These are phyloP conservation scores for Herpetotheres cachinnans DNA, from an alignment of 2,113 vertebrate species.

Conservation along the genomic window DNA sequence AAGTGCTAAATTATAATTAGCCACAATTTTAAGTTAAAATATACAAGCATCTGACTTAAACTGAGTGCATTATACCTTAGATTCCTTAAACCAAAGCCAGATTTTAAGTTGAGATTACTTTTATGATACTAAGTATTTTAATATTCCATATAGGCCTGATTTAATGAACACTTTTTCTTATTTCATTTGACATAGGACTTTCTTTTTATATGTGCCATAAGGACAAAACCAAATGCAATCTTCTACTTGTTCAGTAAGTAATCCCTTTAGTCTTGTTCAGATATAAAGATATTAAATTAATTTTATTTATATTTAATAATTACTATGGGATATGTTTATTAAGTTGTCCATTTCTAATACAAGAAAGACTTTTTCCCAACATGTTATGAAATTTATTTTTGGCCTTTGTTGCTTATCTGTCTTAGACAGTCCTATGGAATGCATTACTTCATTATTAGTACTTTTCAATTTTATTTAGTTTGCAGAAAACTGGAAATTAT, in stretches of 20 bases:
- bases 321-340: background rate
- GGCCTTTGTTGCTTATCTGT: background rate
- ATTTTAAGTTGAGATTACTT: background rate
- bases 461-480: background rate
- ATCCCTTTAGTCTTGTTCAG: background rate
- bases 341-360: background rate
- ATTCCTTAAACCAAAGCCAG: background rate
- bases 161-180: background rate
- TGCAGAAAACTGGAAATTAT: background rate
- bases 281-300: background rate
- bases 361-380: background rate
- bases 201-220: background rate
- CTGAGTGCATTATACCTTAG: background rate
- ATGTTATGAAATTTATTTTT: background rate
- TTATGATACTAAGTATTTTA: background rate
- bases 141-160: background rate
- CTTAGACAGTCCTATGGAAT: background rate
- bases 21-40: background rate
- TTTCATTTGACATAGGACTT: background rate
- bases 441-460: background rate
- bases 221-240: background rate
- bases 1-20: background rate
- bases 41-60: background rate
- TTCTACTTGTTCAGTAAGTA: background rate
- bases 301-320: background rate